These are phyloP conservation scores for Drosophila affinis DNA, from an alignment of 2,888 invertebrate genomes.

Conservation along the genomic window DNA sequence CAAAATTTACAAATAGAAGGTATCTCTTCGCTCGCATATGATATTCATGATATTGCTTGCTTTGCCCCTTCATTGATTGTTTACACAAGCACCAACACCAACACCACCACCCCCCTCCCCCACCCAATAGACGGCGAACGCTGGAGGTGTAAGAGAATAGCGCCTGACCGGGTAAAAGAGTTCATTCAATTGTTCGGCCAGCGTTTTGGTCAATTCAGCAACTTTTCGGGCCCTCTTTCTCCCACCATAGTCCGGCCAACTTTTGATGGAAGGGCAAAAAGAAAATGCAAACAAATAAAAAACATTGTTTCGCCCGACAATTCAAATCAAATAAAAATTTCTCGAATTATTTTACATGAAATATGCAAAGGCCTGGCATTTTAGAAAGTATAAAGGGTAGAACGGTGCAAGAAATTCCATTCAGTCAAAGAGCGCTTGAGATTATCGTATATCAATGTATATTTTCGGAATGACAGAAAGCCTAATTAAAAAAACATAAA, in stretches of 20 bases:
- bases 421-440: no score
- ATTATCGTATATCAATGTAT: no score
- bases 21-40: background rate
- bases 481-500: no score
- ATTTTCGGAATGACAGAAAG: background rate
- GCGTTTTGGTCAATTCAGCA: background rate
- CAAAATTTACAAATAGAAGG: no score
- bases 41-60: background rate
- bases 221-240: conserved; percentile 5
- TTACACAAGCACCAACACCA: background rate
- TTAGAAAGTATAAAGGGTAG: background rate
- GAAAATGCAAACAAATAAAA: conserved; percentile 21
- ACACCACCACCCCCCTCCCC: no score
- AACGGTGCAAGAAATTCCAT: background rate
- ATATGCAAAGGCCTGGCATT: conserved; percentile 19
- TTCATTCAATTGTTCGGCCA: conserved; percentile 35
- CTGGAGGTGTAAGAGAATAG: conserved; percentile 17
- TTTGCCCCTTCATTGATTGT: background rate
- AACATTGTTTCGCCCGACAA: conserved; percentile 24
- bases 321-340: conserved; percentile 49
- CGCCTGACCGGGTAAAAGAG: conserved; percentile 20
- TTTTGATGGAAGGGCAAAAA: conserved; percentile 61
- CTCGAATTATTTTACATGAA: conserved; percentile 44
- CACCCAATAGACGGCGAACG: no score
- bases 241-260: conserved; percentile 2